These are phyloP conservation scores for Siniperca chuatsi DNA, from an alignment of 2,113 vertebrate genomes.

Conservation along the genomic window DNA sequence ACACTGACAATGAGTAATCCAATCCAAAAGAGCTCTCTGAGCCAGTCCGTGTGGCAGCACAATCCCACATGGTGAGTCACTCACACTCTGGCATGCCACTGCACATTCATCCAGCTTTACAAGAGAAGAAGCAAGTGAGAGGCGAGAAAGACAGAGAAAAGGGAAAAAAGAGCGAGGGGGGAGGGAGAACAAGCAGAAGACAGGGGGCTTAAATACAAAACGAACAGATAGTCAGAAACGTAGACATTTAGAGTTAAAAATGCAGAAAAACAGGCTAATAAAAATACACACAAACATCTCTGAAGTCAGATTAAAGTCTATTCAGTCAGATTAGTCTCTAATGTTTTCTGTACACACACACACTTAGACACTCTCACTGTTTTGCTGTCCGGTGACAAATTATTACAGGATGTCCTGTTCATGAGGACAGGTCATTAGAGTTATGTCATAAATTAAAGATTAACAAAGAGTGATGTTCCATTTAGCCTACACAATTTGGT, in stretches of 20 bases:
- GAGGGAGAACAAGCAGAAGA: neutral
- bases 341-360: neutral
- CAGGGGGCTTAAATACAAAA: neutral
- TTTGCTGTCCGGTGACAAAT: slow-evolving; percentile 28
- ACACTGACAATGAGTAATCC: slow-evolving; percentile 49
- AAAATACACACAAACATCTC: neutral
- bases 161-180: neutral
- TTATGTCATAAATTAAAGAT: slow-evolving; percentile 64
- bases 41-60: slow-evolving; percentile 51
- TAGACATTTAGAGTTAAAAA: neutral
- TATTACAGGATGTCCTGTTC: slow-evolving; percentile 71
- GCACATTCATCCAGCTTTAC: slow-evolving; percentile 76
- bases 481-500: slow-evolving; percentile 28
- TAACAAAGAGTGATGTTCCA: slow-evolving; percentile 71
- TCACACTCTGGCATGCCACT: slow-evolving; percentile 68
- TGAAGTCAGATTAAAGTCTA: neutral
- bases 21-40: slow-evolving; percentile 45
- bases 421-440: slow-evolving; percentile 47
- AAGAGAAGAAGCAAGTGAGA: slow-evolving; percentile 45
- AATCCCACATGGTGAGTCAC: slow-evolving; percentile 78
- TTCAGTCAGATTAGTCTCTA: neutral
- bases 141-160: slow-evolving; percentile 25
- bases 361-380: neutral
- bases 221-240: neutral
- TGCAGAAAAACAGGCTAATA: neutral